Percentiles rank a stretch among this genome's conserved stretches.
Conservation (phyloP, 2,888 invertebrate species). For the Scaptodrosophila latifasciaeformis region DNA sequence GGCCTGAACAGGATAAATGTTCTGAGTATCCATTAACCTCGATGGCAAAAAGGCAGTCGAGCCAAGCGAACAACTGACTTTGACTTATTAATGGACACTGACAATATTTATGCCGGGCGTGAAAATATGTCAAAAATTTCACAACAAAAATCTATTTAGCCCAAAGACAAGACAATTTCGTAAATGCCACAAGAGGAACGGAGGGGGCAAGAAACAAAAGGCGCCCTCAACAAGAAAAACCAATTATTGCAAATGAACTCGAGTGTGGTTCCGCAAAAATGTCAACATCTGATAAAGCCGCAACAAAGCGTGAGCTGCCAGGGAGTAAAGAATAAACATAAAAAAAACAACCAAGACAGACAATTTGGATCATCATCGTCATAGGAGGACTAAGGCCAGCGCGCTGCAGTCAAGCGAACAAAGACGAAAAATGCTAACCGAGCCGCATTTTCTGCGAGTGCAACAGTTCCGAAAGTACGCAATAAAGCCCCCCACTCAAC, state of each 20-base stretch:
- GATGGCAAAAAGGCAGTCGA: background rate
- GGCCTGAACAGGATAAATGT: too few relatives aligned
- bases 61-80: constrained; percentile 8
- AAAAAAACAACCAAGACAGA: too few relatives aligned
- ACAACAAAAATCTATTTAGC: constrained; percentile 32
- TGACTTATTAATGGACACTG: constrained; percentile 34
- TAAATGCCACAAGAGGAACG: constrained; percentile 2
- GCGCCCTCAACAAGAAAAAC: constrained; percentile 68
- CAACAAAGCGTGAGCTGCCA: constrained; percentile 23
- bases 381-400: constrained; percentile 1
- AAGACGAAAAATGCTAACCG: too few relatives aligned
- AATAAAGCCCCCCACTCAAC: constrained; percentile 1
- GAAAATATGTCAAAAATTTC: constrained; percentile 57
- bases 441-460: too few relatives aligned
- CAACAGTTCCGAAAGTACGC: constrained; percentile 46
- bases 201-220: constrained; percentile 4
- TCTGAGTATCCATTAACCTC: too few relatives aligned
- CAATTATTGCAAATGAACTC: constrained; percentile 73
- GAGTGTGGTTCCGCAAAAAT: constrained; percentile 73
- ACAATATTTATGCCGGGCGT: constrained; percentile 20
- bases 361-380: background rate
- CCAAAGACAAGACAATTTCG: background rate
- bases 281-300: constrained; percentile 67
- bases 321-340: too few relatives aligned
- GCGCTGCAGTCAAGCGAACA: background rate